Base-by-base conservation (phyloP, 2,113 vertebrate genomes). In the Leptobrachium ailaonicum region DNA sequence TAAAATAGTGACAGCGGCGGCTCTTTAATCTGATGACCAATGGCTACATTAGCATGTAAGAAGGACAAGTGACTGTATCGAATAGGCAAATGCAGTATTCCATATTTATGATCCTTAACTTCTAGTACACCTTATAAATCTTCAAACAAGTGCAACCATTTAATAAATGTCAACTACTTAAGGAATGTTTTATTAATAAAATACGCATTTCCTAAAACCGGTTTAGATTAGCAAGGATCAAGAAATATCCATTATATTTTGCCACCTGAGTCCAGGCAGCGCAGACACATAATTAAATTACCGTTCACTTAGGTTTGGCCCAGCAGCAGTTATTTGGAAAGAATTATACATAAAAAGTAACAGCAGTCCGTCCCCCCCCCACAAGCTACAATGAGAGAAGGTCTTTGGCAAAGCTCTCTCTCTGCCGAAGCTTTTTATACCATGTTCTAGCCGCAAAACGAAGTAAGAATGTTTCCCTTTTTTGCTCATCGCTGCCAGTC, bases 301-400 rank as follows among this genome's bases (percentile, higher is more conserved):
- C 62, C 62, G 41, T 53, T 53, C 74, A 68, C 66, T 66, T 66
- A 66, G 45, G 45, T 42, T 13, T 41, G 40, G 53, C 62, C 45
- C 58, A 76, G 53, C 60, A 54, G 40, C 73, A 75, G 41, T 20
- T 47, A 4, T 50, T 66, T 32, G 62, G 11, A 66, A 66, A 66
- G 20, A 76, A 67, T 67, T 54, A 42, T 3, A 53, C 2, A 66
- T 66, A 54, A 12, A 42, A 54, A 67, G 67, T 76, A 76, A 67
- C 50, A 66, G 47, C 63, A 54, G 20, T 32, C 20, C 45, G 53
- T 76, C 50, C 53, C 43, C 40, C 50, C 53, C 43, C 40, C 8
- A 42, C 40, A 76, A 66, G 14, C 2, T 68, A 10, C 14, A 11
- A 11, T 67, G 8, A 62, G 53, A 6, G 43, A 10, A 67, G 10